Conservation (phyloP, 2,113 vertebrate genomes). For the Pogonocichla stellata region DNA sequence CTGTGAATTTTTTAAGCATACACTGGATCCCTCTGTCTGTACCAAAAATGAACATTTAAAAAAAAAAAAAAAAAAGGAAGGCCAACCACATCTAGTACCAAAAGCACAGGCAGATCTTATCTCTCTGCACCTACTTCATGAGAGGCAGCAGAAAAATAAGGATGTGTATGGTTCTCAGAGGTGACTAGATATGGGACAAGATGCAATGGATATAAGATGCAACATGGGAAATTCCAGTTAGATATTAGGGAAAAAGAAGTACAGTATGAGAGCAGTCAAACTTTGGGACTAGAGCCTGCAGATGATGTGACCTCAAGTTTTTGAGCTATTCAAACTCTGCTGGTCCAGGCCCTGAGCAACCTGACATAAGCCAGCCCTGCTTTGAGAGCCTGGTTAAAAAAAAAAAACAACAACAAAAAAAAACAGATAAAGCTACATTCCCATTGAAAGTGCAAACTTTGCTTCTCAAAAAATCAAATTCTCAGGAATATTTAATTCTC, state of each 20-base stretch:
- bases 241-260: not conserved
- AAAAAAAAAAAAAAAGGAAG: not conserved
- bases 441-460: not conserved
- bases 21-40: fast-evolving
- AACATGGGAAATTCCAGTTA: not conserved
- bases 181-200: not conserved
- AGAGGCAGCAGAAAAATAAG: not conserved
- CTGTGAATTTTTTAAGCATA: not conserved
- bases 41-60: not conserved
- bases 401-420: not conserved
- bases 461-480: not conserved
- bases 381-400: not conserved
- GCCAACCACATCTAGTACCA: not conserved
- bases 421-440: not conserved
- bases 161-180: not conserved
- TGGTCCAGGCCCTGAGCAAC: not conserved
- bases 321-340: not conserved
- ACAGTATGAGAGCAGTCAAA: not conserved
- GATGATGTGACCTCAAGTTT: not conserved
- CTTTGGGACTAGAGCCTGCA: not conserved
- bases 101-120: not conserved
- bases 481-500: not conserved
- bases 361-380: not conserved
- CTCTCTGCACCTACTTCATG: fast-evolving
- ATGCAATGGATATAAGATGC: not conserved